Evolutionary conservation across 1,140 invertebrate genomes (phyloP), one percentile per base, ranked within the genome.

Genomic region (Drosophila navojoa): DNA sequence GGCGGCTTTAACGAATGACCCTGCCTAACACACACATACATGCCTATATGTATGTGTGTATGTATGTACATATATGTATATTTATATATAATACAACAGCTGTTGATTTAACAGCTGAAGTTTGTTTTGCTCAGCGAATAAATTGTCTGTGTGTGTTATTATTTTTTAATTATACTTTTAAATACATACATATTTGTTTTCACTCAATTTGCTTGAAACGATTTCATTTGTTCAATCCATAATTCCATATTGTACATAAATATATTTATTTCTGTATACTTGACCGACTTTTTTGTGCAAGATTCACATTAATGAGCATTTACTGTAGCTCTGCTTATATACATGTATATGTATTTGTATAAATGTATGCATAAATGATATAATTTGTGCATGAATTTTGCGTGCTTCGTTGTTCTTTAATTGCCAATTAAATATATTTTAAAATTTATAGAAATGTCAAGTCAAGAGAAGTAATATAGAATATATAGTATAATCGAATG

Each of bases 121-220:
- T 70, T 71, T 74, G 71, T 75, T 69, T 63, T 71, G 22, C 54
- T 71, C 53, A 60, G 44, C 67, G 63, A 42, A 38, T 35, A 44
- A 42, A 69, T 68, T 44, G 42, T 44, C 15, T 44, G 6, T 44
- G 42, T 44, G 42, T 44, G 42, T 44, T 16, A n/a, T 74, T 38
- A 57, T 58, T 71, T 85, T 81, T 73, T 79, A 81, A 87, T 86
- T 79, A 79, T 82, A 66, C 58, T 87, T 38, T 89, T 58, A 70
- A n/a, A n/a, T n/a, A n/a, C n/a, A n/a, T n/a, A n/a, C 63, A 58
- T 63, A 76, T 87, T 85, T 81, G 77, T 86, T 82, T 89, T 87
- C 71, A 86, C 79, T 87, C 79, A 73, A 87, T 81, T 85, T 78
- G 63, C 75, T 81, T 68, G 67, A 71, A 57, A 85, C 44, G 72